Evolutionary conservation across 2,888 invertebrate genomes (phyloP), one percentile per base, ranked within the genome.

Genomic region (Apamea sordens): DNA sequence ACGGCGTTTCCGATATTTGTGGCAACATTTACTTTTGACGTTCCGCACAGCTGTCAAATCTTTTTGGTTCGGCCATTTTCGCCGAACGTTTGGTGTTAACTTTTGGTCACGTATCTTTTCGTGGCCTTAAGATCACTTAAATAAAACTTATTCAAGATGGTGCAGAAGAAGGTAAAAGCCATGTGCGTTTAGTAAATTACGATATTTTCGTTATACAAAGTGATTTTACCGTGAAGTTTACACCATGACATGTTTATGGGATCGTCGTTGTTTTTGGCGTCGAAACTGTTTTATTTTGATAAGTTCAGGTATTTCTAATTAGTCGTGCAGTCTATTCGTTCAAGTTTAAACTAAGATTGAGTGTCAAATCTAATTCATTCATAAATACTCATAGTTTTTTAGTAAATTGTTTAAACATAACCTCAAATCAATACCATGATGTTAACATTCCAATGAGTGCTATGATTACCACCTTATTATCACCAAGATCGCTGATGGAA

Each of bases 141-240:
- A 89, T 95, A 95, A 95, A 95, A 93, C 92, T 92, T 89, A 93
- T 92, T 93, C 94, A 96, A 96, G 94, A 97, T 97, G 97, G 97
- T 97, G 95, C 97, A 97, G 95, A 97, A 97, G 97, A 97, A 97
- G 97, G 97, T 97, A 96, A 97, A 96, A 93, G 84, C 93, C 92
- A 96, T 95, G 96, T 96, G 96, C 95, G 96, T 96, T 95, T 93
- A 92, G 85, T 92, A 88, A 90, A 91, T 89, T 91, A 91, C 76
- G 91, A 90, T 96, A 96, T 96, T 96, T 96, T 92, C 76, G 74
- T 88, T 86, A 72, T 21, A 80, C 80, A 79, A 88, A 90, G 92
- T 93, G 92, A 84, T 88, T 86, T 86, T 86, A 84, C 81, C 83
- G 89, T 92, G 89, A 90, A 91, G 87, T 91, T 90, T 86, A 83